Evolutionary conservation across 2,888 invertebrate genomes (phyloP).

Genomic region (Tribolium freemani): DNA sequence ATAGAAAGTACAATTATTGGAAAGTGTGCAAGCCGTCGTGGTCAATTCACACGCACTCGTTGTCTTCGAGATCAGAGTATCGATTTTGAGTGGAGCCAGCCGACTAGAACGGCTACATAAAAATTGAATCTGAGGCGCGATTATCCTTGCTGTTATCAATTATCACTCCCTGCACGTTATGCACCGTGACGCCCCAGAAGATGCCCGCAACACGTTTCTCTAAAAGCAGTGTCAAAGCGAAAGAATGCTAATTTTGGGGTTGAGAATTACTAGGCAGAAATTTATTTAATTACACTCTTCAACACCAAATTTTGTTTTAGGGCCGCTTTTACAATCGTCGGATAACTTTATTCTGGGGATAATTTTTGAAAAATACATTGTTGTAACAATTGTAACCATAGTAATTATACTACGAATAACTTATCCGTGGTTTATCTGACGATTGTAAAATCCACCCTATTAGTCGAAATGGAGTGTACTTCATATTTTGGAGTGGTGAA

Average conservation of each 20-base stretch:
- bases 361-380: no score
- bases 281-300: no score
- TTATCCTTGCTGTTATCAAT: constrained; percentile 51
- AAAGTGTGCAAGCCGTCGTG: constrained; percentile 50
- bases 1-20: constrained; percentile 55
- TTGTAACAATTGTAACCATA: no score
- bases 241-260: background rate
- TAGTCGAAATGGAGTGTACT: no score
- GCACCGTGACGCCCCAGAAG: background rate
- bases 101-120: constrained; percentile 56
- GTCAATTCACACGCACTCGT: constrained; percentile 32
- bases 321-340: no score
- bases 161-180: constrained; percentile 50
- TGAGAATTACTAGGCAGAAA: background rate
- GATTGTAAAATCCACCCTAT: no score
- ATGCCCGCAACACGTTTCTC: background rate
- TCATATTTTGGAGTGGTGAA: no score
- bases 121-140: constrained; percentile 52
- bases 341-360: no score
- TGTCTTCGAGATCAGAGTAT: constrained; percentile 22
- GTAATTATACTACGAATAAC: no score
- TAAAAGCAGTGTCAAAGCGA: background rate
- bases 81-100: constrained; percentile 43
- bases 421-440: no score
- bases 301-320: no score